These are phyloP conservation scores for Heteractis magnifica DNA, from an alignment of 92 coral and sea anemone species.

Conservation along the genomic window DNA sequence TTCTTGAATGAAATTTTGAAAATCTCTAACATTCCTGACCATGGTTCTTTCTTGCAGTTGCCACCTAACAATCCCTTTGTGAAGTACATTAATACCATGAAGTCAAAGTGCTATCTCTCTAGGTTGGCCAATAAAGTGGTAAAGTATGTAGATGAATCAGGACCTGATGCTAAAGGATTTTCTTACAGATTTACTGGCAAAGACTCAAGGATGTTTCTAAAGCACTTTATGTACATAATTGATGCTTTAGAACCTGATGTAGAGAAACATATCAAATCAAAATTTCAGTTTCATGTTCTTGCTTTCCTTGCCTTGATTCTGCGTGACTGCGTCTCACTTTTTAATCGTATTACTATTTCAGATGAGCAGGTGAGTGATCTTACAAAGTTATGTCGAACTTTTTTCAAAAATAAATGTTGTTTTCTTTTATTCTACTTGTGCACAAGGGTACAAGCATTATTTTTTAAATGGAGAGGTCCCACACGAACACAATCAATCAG, in stretches of 20 bases:
- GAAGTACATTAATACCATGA: too few relatives aligned
- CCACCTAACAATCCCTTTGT: too few relatives aligned
- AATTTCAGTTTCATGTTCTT: slow-evolving; percentile 34
- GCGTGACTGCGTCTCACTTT: slow-evolving; percentile 32
- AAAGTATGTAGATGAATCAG: too few relatives aligned
- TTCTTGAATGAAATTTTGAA: background rate
- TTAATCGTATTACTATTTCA: slow-evolving; percentile 3
- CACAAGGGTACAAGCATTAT: slow-evolving; percentile 46
- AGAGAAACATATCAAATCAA: background rate
- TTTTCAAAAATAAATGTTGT: slow-evolving; percentile 22
- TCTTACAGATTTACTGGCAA: too few relatives aligned
- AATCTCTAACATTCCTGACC: slow-evolving; percentile 13
- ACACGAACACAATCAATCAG: slow-evolving; percentile 43
- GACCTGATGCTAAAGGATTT: too few relatives aligned
- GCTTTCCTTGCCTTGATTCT: slow-evolving; percentile 25
- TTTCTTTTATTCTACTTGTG: slow-evolving; percentile 7
- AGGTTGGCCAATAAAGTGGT: too few relatives aligned
- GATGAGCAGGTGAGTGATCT: background rate
- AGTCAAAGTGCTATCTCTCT: too few relatives aligned
- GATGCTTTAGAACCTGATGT: too few relatives aligned
- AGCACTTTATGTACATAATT: too few relatives aligned
- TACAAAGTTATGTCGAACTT: slow-evolving; percentile 6
- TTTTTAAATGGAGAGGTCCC: slow-evolving; percentile 49
- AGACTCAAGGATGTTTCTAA: too few relatives aligned
- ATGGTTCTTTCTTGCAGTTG: background rate